Percentiles rank a stretch among this genome's conserved stretches.
phyloP scores from a whole-genome alignment of 2,797 vertebrate genomes.

The Rhynchonycteris naso region DNA sequence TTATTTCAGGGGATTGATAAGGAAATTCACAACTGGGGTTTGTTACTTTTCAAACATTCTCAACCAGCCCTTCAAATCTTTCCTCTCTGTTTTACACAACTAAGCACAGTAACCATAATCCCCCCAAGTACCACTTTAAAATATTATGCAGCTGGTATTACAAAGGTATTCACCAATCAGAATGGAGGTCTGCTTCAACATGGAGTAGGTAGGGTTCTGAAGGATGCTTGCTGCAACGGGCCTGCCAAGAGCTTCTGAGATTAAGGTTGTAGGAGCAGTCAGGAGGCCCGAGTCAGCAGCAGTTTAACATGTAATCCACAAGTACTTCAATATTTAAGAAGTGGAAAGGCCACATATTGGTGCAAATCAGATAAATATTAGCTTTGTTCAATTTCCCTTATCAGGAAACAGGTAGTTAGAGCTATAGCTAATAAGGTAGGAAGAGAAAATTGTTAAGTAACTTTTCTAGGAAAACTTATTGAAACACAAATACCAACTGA shows the following conservation, averaged over 20 bases:
- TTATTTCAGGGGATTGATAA: too few relatives aligned
- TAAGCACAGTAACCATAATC: not conserved
- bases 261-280: accelerated
- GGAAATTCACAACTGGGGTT: too few relatives aligned
- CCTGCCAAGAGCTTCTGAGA: not conserved
- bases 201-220: not conserved
- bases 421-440: not conserved
- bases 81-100: not conserved
- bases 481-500: not conserved
- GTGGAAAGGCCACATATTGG: not conserved
- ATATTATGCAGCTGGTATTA: not conserved
- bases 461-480: not conserved
- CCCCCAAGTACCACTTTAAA: not conserved
- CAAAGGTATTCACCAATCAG: not conserved
- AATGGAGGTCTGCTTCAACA: not conserved
- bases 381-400: not conserved
- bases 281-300: not conserved
- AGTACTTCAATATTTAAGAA: not conserved
- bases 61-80: too few relatives aligned
- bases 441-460: not conserved
- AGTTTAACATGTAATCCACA: not conserved
- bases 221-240: not conserved
- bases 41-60: too few relatives aligned
- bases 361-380: not conserved
- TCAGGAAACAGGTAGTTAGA: not conserved